These are phyloP conservation scores for Lepidurus apus DNA, from an alignment of 1,140 invertebrate species.

Conservation along the genomic window DNA sequence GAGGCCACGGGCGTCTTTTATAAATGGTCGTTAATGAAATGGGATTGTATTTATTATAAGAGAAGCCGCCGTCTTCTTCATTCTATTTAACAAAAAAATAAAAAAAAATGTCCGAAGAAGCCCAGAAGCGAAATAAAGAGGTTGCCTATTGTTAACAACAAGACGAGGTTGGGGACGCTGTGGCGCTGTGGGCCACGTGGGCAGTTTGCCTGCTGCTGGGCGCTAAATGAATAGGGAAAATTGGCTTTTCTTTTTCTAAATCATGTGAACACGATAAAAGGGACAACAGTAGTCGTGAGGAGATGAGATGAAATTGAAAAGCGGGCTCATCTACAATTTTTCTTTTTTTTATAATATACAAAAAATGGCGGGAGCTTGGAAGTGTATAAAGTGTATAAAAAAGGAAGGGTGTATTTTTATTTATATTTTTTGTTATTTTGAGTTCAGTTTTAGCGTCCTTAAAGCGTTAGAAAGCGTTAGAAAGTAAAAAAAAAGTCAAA, in stretches of 20 bases:
- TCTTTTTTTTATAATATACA: background rate
- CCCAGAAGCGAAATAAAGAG: background rate
- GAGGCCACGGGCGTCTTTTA: constrained; percentile 13
- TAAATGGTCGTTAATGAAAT: constrained; percentile 22
- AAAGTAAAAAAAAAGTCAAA: background rate
- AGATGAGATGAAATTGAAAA: background rate
- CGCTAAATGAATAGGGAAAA: constrained; percentile 7
- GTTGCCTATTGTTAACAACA: background rate
- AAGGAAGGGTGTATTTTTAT: background rate
- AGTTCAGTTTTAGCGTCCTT: background rate
- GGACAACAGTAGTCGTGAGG: background rate
- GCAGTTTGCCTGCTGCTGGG: background rate
- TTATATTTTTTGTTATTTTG: background rate
- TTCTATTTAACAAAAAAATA: background rate
- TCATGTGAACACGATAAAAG: background rate
- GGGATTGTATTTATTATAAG: constrained; percentile 20
- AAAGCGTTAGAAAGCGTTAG: background rate
- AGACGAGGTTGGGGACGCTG: too few relatives aligned
- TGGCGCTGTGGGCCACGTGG: too few relatives aligned
- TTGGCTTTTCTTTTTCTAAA: background rate
- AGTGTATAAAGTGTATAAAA: too few relatives aligned
- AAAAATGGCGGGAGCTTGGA: background rate
- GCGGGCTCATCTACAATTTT: background rate
- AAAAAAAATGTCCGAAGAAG: background rate
- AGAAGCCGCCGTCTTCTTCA: constrained; percentile 13